Evolutionary conservation across 1,140 invertebrate species (phyloP), one percentile per base, ranked within the genome.

Genomic region (Leptopilina clavipes): DNA sequence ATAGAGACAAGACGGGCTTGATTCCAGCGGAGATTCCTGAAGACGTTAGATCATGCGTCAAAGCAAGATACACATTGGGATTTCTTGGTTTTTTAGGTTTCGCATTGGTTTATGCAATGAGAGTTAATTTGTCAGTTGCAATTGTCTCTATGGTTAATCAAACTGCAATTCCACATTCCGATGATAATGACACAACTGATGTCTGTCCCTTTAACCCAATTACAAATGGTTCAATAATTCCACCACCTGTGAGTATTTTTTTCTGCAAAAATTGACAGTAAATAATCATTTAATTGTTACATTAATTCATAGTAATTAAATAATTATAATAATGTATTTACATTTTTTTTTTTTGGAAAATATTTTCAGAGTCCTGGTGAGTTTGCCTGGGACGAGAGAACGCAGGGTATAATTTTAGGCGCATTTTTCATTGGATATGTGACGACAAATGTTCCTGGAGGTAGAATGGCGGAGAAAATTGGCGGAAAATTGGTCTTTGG

Each of bases 101-200:
- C 84, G 94, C 95, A 19, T 93, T 96, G 82, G 95, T 97, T 1
- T 98, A 98, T 89, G 95, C 96, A 0, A 95, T 98, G 94, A 91
- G 97, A 77, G 96, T 98, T 0, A 98, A 98, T 89, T 90, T 98
- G 25, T 98, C 96, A 3, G 95, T 98, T 11, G 97, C 96, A 7
- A 97, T 98, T 86, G 96, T 98, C 11, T 96, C 97, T 6, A 98
- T 98, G 97, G 94, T 95, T 1, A 97, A 97, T 82, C 93, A 94
- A 74, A 94, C 95, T 19, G 92, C 92, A 1, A 92, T 94, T 56
- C 89, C 93, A 17, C 90, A 91, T 75, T 86, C 90, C 70, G 91
- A 92, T 56, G 91, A 92, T 71, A 89, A 89, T 37, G 86, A 89
- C 48, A 91, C 91, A 2, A 89, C 91, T 75, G 93, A 94, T 86